These are phyloP conservation scores for Papilio protenor DNA, from an alignment of 2,888 invertebrate species.

Conservation along the genomic window DNA sequence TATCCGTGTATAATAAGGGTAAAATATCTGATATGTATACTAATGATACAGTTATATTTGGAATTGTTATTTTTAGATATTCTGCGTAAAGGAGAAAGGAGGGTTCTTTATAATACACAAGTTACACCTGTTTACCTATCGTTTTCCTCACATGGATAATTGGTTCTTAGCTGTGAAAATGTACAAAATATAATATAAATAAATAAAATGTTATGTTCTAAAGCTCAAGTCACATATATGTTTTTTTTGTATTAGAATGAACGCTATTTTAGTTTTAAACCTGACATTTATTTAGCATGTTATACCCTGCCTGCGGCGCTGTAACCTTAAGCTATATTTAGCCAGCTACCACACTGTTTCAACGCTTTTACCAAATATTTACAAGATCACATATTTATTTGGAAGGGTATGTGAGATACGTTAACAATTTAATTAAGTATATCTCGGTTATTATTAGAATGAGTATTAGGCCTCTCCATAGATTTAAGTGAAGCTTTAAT, in stretches of 20 bases:
- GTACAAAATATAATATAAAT: not conserved
- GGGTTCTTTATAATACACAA: not conserved
- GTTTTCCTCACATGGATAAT: not conserved
- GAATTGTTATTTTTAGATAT: not conserved
- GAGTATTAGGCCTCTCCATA: not conserved
- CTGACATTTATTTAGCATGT: conserved; percentile 17
- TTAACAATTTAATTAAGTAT: not conserved
- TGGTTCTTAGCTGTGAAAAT: not conserved
- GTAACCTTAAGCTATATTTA: conserved; percentile 27
- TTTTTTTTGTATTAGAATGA: not conserved
- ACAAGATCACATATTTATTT: conserved; percentile 14
- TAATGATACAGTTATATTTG: not conserved
- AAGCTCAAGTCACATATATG: not conserved
- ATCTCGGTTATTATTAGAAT: not conserved
- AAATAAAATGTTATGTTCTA: not conserved
- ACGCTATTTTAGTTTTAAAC: conserved; percentile 14
- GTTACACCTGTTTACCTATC: not conserved
- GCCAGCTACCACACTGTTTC: conserved; percentile 3
- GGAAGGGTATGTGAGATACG: not conserved
- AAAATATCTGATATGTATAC: not conserved
- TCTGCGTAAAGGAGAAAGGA: not conserved
- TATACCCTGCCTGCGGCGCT: conserved; percentile 2
- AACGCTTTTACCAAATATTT: conserved; percentile 23
- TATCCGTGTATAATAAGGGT: not conserved
- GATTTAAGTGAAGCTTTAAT: too few species aligned